Percentiles rank a stretch among this genome's conserved stretches.
phyloP scores from a whole-genome alignment of 2,888 invertebrate species.

The Strigamia maritima region DNA sequence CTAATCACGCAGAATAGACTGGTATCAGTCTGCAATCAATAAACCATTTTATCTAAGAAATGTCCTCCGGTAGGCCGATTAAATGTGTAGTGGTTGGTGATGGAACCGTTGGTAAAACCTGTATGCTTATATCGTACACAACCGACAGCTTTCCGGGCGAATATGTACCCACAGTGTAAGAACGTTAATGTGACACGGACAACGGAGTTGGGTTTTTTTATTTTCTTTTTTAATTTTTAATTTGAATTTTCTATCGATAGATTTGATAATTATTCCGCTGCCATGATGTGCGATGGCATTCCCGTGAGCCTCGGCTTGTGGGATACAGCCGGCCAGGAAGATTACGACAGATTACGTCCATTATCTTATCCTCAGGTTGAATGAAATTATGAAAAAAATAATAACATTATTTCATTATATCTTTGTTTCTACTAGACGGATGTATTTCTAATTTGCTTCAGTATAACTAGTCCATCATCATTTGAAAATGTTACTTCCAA shows the following conservation, averaged over 20 bases:
- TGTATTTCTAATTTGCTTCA: conserved; percentile 98
- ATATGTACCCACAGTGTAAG: conserved; percentile 62
- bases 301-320: conserved; percentile 94
- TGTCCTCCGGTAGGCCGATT: conserved; percentile 55
- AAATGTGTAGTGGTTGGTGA: conserved; percentile 63
- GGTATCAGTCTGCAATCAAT: background rate
- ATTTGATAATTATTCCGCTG: conserved; percentile 98
- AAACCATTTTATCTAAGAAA: conserved; percentile 37
- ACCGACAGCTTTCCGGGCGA: conserved; percentile 61
- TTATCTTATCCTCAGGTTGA: conserved; percentile 88
- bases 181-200: background rate
- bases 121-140: conserved; percentile 62
- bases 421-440: conserved; percentile 69
- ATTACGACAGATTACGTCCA: conserved; percentile 92
- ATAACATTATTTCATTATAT: background rate
- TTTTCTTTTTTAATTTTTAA: background rate
- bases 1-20: background rate
- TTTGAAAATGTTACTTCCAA: conserved; percentile 99
- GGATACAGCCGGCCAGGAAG: conserved; percentile 98
- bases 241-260: conserved; percentile 55
- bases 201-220: background rate
- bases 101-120: conserved; percentile 62
- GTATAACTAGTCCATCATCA: conserved; percentile 97
- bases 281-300: conserved; percentile 97
- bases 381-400: background rate